A percentile compares a stretch with the other conserved stretches of the same genome.
Evolutionary conservation across 2,888 invertebrate genomes (phyloP).

Genomic region (Dasypolia templi): DNA sequence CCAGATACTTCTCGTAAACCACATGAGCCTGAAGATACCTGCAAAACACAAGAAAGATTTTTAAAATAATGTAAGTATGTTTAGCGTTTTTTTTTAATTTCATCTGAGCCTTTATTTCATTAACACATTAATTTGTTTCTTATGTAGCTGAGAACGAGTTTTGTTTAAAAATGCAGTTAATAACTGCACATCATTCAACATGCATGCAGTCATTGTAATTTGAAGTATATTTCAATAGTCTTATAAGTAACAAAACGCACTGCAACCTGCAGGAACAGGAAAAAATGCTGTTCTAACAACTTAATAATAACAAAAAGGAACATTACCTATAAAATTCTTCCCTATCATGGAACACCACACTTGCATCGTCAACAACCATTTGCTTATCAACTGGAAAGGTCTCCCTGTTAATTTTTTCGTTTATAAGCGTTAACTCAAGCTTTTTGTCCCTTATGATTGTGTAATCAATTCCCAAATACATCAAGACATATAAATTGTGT

Average conservation of each 20-base stretch:
- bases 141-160: too few relatives aligned
- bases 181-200: too few relatives aligned
- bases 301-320: neutral
- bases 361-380: conserved; percentile 80
- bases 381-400: conserved; percentile 80
- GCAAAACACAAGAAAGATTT: conserved; percentile 50
- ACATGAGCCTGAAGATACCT: conserved; percentile 79
- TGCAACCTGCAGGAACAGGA: neutral
- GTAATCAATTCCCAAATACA: conserved; percentile 85
- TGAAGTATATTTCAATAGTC: too few relatives aligned
- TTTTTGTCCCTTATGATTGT: conserved; percentile 81
- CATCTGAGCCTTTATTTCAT: too few relatives aligned
- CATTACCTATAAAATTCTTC: conserved; percentile 82
- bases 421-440: conserved; percentile 80
- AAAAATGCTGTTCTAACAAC: neutral
- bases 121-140: too few relatives aligned
- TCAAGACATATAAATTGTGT: conserved; percentile 81
- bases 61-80: neutral
- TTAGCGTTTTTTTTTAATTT: too few relatives aligned
- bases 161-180: too few relatives aligned
- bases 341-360: conserved; percentile 80
- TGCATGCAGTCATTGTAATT: too few relatives aligned
- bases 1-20: conserved; percentile 78
- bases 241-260: too few relatives aligned
- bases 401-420: conserved; percentile 80